Evolutionary conservation across 2,888 invertebrate species (phyloP), one percentile per base, ranked within the genome.

Genomic region (Tillus elongatus): DNA sequence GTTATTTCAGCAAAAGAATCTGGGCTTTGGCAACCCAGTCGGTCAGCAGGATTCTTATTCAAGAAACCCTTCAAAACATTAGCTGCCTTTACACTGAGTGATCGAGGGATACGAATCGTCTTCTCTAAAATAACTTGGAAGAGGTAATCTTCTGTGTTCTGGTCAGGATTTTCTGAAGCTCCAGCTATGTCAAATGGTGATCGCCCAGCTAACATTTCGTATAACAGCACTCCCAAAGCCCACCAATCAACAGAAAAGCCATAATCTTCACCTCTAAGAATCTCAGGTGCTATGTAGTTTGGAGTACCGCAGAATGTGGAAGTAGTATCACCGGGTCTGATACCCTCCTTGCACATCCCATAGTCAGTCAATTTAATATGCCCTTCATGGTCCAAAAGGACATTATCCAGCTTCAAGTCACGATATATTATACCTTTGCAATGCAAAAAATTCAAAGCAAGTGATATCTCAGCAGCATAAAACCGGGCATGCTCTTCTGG

Each of bases 281-380:
- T 97, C 71, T 99, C 98, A 0, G 98, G 98, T 11, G 97, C 97
- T 49, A 98, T 97, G 69, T 97, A 98, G 74, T 97, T 97, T 30
- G 97, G 97, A 6, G 97, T 98, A 19, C 97, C 89, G 66, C 89
- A 89, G 70, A 90, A 88, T 0, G 97, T 98, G 9, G 90, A 90
- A 2, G 97, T 98, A 24, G 89, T 90, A 66, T 97, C 97, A 15
- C 91, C 92, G 0, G 88, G 82, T 37, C 90, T 75, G 37, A 95
- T 91, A 30, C 93, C 93, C 67, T 95, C 95, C 72, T 98, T 98
- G 69, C 98, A 98, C 87, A 89, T 87, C 12, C 98, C 97, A 61
- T 98, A 98, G 68, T 98, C 98, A 3, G 98, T 98, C 42, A 98
- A 75, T 66, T 98, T 98, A 56, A 99, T 95, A 68, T 98, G 98